A percentile compares a stretch with the other conserved stretches of the same genome.
Conservation (phyloP, 2,797 vertebrate species). For the Thalassophryne amazonica region DNA sequence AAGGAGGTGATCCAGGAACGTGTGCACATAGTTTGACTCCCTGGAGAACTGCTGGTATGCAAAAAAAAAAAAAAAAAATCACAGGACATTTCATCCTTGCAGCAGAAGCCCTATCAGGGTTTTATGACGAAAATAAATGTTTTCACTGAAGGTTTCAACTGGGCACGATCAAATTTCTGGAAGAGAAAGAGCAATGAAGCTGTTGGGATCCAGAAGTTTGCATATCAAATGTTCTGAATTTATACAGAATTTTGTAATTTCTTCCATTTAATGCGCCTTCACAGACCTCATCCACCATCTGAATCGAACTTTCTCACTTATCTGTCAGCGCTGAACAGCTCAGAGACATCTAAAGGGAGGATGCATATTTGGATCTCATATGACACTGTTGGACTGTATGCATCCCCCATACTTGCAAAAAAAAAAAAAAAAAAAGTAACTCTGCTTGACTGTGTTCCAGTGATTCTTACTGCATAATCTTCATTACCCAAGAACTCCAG, state of each 20-base stretch:
- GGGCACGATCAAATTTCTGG: too few species aligned
- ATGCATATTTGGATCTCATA: slow-evolving; percentile 36
- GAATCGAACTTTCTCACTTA: slow-evolving; percentile 25
- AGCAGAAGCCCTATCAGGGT: slow-evolving; percentile 9
- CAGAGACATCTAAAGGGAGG: slow-evolving; percentile 14
- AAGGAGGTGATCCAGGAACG: slow-evolving; percentile 31
- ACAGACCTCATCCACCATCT: not conserved
- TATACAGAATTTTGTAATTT: not conserved
- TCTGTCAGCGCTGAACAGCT: slow-evolving; percentile 7
- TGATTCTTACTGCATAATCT: not conserved
- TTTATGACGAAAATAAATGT: not conserved
- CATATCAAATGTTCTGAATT: too few species aligned
- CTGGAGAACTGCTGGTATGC: slow-evolving; percentile 48
- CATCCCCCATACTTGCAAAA: slow-evolving; percentile 28
- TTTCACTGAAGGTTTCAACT: not conserved
- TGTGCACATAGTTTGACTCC: slow-evolving; percentile 45
- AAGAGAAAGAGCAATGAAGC: too few species aligned
- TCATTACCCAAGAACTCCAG: slow-evolving; percentile 15
- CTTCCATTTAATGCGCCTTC: not conserved
- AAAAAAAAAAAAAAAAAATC: too few species aligned
- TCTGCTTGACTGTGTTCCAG: slow-evolving; percentile 32
- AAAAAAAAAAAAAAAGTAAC: slow-evolving; percentile 16
- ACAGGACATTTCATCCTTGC: slow-evolving; percentile 18
- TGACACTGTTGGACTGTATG: slow-evolving; percentile 32
- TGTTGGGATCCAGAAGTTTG: not conserved